Evolutionary conservation across 53 echinoderm and acorn worm species (phyloP).

Genomic region (Antedon mediterranea): DNA sequence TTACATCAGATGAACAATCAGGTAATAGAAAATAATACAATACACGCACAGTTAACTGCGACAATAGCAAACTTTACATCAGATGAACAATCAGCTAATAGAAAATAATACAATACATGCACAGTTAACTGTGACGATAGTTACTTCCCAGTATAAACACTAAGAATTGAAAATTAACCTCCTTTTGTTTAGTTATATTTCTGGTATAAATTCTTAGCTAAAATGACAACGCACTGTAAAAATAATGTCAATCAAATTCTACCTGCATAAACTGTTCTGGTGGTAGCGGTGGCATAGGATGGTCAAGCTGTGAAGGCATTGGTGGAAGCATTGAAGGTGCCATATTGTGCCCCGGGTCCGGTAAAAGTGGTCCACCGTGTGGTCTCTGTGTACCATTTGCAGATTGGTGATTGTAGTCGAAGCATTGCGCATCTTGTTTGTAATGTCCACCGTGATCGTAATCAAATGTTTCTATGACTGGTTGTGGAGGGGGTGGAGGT

Average conservation of each 20-base stretch:
- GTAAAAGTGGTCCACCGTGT: slow-evolving; percentile 9
- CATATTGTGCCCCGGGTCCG: slow-evolving; percentile 1
- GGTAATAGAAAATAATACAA: no score
- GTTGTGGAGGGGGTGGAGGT: slow-evolving; percentile 20
- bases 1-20: no score
- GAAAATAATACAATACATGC: no score
- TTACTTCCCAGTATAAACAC: no score
- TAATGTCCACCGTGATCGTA: slow-evolving; percentile 24
- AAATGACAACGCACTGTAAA: no score
- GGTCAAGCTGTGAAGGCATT: slow-evolving; percentile 17
- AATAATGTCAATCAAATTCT: neutral
- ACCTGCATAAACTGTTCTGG: neutral
- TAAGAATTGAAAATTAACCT: no score
- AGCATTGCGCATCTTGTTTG: neutral
- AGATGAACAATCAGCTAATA: no score
- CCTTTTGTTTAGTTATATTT: no score
- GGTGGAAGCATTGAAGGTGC: slow-evolving; percentile 20
- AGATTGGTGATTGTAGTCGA: slow-evolving; percentile 8
- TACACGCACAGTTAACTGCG: no score
- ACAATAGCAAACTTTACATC: no score
- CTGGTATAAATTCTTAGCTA: no score
- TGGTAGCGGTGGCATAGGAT: slow-evolving; percentile 43
- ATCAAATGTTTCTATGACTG: slow-evolving; percentile 24
- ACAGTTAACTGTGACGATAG: no score
- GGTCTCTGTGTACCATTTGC: neutral